Conservation (phyloP, 2,113 vertebrate genomes). For the Barnardius zonarius region DNA sequence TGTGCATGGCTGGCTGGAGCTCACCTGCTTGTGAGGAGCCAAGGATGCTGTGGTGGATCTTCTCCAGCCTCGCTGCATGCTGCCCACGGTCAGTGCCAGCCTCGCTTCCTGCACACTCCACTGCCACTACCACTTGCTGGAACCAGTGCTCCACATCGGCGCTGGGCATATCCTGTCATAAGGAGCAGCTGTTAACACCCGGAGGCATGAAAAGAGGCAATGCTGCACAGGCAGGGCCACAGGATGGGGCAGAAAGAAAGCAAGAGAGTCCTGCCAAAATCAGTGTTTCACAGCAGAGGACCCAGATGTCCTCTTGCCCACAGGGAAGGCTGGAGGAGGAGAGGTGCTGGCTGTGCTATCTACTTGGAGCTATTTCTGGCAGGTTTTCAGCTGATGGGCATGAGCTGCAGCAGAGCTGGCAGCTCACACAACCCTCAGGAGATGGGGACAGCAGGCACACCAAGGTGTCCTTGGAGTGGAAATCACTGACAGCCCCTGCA, state of each 20-base stretch:
- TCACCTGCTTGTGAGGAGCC: conserved; percentile 66
- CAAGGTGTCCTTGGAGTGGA: neutral
- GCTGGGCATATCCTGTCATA: conserved; percentile 72
- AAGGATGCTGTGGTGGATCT: conserved; percentile 78
- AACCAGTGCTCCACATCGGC: conserved; percentile 79
- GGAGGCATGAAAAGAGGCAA: neutral
- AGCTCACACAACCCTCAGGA: neutral
- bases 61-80: conserved; percentile 72
- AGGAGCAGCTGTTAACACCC: neutral
- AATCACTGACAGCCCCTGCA: neutral
- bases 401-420: neutral
- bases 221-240: accelerated
- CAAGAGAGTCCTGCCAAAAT: neutral
- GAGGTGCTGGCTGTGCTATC: neutral
- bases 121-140: conserved; percentile 78
- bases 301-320: neutral
- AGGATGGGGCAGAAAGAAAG: neutral
- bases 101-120: conserved; percentile 72
- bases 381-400: neutral
- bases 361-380: neutral
- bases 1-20: accelerated
- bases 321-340: neutral
- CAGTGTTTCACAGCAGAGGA: neutral
- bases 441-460: neutral
- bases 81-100: neutral